Evolutionary conservation across 2,888 invertebrate genomes (phyloP), one percentile per base, ranked within the genome.

Genomic region (Microdon myrmicae): DNA sequence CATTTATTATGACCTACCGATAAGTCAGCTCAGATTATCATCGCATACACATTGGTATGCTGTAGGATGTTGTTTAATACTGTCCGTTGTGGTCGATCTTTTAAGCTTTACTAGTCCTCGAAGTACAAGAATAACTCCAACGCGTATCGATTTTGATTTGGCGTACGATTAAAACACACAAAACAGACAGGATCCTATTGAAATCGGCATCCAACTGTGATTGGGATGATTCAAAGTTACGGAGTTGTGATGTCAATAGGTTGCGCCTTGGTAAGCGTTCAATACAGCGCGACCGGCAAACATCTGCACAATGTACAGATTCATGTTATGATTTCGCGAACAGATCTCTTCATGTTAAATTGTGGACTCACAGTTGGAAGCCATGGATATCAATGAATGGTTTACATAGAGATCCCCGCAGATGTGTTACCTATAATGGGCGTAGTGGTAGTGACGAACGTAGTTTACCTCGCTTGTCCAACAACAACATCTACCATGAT

Each of bases 301-400:
- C 59, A 68, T 67, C 60, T 67, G 60, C 67, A 68, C 66, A 66
- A 66, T 68, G 64, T 70, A 64, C 68, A 70, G 70, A 70, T 70
- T 56, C 69, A 69, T 70, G 70, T 70, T 70, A 69, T 69, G 70
- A 70, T 70, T 70, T 68, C 53, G 67, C 61, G 67, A 70, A 70
- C 70, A 70, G 70, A 70, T 68, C 68, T 69, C 59, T 64, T 67
- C 67, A 66, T 70, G 70, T 69, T 68, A 48, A 68, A 64, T 44
- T 67, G 56, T 67, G 66, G 60, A 54, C 68, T 54, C 68, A 54
- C 67, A 67, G 67, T 66, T 64, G n/a, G 68, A 67, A 60, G 58
- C 59, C 51, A 29, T 43, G 37, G 60, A 47, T 64, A 56, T 59
- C 49, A 60, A 67, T 59, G 66, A 59, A 66, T 66, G 66, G 59